Base-by-base conservation (phyloP, 1,140 invertebrate genomes). In the Bombus huntii region DNA sequence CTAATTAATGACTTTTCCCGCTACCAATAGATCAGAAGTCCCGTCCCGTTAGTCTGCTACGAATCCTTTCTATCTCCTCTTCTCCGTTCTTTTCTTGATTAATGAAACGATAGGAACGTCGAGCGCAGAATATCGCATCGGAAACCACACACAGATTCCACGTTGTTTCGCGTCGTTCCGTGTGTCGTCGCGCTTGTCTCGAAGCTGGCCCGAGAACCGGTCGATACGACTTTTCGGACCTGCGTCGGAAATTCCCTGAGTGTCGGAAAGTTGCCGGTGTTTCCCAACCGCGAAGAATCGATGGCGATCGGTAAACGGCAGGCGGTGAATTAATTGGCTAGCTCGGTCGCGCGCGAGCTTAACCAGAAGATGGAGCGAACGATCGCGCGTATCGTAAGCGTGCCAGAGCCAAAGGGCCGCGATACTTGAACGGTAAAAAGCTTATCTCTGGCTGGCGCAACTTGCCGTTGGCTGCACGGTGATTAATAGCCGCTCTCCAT, bases 401-500 rank as follows among this genome's bases (percentile, higher is more conserved):
- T 81, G 42, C 42, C 76, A 42, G 37, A 34, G 71, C 34, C 74
- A 39, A 62, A 79, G 47, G 65, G 44, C 44, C 68, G 75, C 62
- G 74, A 87, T 85, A 85, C 81, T 87, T 53, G 22, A n/a, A 76
- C 82, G 72, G 59, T 87, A 89, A 90, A 90, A 89, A 88, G 34
- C 81, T 90, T 90, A 90, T 89, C 88, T 83, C 85, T 71, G 65
- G 62, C 70, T 77, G 79, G 72, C 81, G 85, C 70, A 81, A 82
- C 73, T 89, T 89, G 81, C 81, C 81, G 87, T 66, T 88, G 75
- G 86, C 66, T 77, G 47, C 59, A 28, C 53, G 59, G 65, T 89
- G 89, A 90, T 90, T 90, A 90, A 90, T 90, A 87, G 79, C 86
- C 77, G 72, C 12, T 62, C 76, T 59, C 59, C 88, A 42, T 87